A percentile compares a stretch with the other conserved stretches of the same genome.
Evolutionary conservation across 2,113 vertebrate species (phyloP).

Genomic region (Rana temporaria): DNA sequence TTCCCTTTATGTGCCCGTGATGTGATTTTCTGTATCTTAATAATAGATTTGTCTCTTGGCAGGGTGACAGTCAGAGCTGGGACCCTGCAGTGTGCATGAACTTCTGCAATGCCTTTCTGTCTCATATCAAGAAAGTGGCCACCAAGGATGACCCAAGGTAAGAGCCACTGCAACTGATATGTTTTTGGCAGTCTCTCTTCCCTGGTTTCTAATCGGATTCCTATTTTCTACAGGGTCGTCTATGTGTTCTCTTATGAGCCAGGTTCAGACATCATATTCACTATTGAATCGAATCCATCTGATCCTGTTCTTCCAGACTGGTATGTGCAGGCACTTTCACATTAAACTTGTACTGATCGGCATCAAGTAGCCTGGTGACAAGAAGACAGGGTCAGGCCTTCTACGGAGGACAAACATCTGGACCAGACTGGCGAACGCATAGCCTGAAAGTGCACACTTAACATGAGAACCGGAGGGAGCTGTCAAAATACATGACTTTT

Average conservation of each 20-base stretch:
- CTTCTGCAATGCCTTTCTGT: slow-evolving; percentile 87
- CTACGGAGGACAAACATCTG: too few species aligned
- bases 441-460: too few species aligned
- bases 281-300: slow-evolving; percentile 74
- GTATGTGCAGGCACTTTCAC: slow-evolving; percentile 23
- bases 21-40: background rate
- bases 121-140: slow-evolving; percentile 77
- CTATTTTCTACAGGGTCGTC: slow-evolving; percentile 68
- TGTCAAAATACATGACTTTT: too few species aligned
- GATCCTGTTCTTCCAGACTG: slow-evolving; percentile 47
- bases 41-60: background rate
- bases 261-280: slow-evolving; percentile 73
- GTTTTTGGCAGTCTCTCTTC: background rate
- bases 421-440: too few species aligned
- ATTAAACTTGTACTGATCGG: background rate
- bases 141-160: slow-evolving; percentile 82
- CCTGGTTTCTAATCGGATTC: background rate
- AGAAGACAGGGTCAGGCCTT: too few species aligned
- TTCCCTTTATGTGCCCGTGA: too few species aligned
- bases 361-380: too few species aligned
- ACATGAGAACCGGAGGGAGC: too few species aligned
- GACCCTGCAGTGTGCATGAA: slow-evolving; percentile 92
- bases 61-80: slow-evolving; percentile 87
- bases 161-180: slow-evolving; percentile 44
- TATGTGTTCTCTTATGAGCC: slow-evolving; percentile 79